phyloP scores from a whole-genome alignment of 2,797 vertebrate species.

The Cetoscarus ocellatus region DNA sequence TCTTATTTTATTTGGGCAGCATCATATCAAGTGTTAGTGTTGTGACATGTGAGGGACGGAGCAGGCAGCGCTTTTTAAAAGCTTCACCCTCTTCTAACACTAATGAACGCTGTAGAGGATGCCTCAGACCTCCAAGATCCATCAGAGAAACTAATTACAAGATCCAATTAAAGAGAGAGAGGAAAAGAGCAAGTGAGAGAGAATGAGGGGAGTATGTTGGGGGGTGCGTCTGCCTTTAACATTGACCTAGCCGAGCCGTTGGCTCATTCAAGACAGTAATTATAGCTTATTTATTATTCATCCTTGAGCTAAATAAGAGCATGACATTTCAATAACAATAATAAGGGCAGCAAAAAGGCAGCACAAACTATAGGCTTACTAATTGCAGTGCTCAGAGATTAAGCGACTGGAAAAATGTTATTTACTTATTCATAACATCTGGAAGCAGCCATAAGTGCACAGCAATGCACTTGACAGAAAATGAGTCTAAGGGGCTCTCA shows the following conservation, averaged over 20 bases:
- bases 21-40: slow-evolving; percentile 68
- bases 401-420: slow-evolving; percentile 84
- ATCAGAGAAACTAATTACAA: slow-evolving; percentile 99
- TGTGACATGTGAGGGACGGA: slow-evolving; percentile 76
- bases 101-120: slow-evolving; percentile 86
- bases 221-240: slow-evolving; percentile 90
- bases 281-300: slow-evolving; percentile 99
- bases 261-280: slow-evolving; percentile 97
- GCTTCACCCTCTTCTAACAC: slow-evolving; percentile 71
- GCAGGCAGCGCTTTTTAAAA: slow-evolving; percentile 71
- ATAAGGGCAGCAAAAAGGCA: slow-evolving; percentile 80
- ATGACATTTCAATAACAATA: slow-evolving; percentile 97
- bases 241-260: slow-evolving; percentile 92
- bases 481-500: slow-evolving; percentile 60
- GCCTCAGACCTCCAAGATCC: slow-evolving; percentile 92
- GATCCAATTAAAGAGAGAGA: slow-evolving; percentile 98
- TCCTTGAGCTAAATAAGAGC: slow-evolving; percentile 96
- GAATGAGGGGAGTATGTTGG: slow-evolving; percentile 39
- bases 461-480: slow-evolving; percentile 59
- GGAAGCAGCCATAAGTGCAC: slow-evolving; percentile 58
- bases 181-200: slow-evolving; percentile 54
- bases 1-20: slow-evolving; percentile 58
- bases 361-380: slow-evolving; percentile 90
- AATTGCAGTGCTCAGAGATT: slow-evolving; percentile 92
- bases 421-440: slow-evolving; percentile 83